Conservation (phyloP, 2,797 vertebrate species). For the Chiropotes sagulatus region DNA sequence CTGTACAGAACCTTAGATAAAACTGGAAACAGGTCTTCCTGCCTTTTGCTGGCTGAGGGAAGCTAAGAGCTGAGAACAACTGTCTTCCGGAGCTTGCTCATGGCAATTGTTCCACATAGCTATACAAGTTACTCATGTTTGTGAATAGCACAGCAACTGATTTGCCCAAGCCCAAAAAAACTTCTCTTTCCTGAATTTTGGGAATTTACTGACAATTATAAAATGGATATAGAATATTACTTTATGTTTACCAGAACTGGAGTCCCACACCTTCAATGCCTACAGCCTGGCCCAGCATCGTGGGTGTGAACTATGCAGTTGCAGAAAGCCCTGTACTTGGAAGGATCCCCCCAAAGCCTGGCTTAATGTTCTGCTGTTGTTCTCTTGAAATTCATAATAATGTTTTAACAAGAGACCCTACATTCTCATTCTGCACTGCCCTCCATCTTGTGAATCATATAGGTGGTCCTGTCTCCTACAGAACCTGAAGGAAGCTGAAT, state of each 20-base stretch:
- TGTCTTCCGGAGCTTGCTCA: not conserved
- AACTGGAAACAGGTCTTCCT: not conserved
- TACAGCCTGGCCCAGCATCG: not conserved
- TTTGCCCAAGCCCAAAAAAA: not conserved
- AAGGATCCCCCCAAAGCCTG: not conserved
- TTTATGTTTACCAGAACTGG: not conserved
- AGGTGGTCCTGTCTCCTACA: not conserved
- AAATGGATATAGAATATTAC: not conserved
- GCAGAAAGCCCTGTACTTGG: not conserved
- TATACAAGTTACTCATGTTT: not conserved
- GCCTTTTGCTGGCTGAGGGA: not conserved
- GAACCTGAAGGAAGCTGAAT: not conserved
- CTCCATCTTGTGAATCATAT: not conserved
- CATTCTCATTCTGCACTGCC: not conserved
- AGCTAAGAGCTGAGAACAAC: not conserved
- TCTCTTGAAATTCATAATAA: not conserved
- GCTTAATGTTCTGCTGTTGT: not conserved
- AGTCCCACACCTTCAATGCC: not conserved
- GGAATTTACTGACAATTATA: not conserved
- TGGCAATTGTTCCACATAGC: not conserved
- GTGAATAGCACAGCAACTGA: not conserved
- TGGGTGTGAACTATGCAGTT: fast-evolving
- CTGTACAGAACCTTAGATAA: not conserved
- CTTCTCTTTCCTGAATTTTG: not conserved
- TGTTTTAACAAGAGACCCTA: not conserved